Evolutionary conservation across 2,888 invertebrate species (phyloP).

Genomic region (Cataglyphis livida): DNA sequence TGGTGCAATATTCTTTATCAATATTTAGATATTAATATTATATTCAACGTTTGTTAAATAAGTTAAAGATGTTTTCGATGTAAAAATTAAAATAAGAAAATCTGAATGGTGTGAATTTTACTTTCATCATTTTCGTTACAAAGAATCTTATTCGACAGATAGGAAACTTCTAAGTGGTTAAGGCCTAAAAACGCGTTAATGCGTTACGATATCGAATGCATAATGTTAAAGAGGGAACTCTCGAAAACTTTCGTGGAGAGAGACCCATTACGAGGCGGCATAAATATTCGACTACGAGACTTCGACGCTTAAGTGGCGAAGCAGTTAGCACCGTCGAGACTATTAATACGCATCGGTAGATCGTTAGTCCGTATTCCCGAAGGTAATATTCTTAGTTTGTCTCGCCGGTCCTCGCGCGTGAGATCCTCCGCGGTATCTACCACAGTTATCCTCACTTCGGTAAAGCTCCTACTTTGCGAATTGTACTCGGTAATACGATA

Average conservation of each 20-base stretch:
- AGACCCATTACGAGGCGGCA: slow-evolving; percentile 42
- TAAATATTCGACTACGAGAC: slow-evolving; percentile 52
- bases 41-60: neutral
- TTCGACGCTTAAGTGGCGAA: slow-evolving; percentile 58
- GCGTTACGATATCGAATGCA: slow-evolving; percentile 26
- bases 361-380: slow-evolving; percentile 72
- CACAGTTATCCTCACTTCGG: slow-evolving; percentile 70
- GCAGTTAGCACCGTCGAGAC: slow-evolving; percentile 64
- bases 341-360: slow-evolving; percentile 71
- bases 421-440: slow-evolving; percentile 67
- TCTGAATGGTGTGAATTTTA: neutral
- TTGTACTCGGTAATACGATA: slow-evolving; percentile 66
- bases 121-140: neutral
- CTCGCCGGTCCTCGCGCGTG: slow-evolving; percentile 54
- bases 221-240: slow-evolving; percentile 5
- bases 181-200: slow-evolving; percentile 4
- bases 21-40: neutral
- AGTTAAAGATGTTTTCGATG: neutral
- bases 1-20: neutral
- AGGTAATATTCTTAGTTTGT: slow-evolving; percentile 76
- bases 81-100: neutral
- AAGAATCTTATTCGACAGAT: neutral
- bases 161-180: neutral
- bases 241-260: slow-evolving; percentile 38
- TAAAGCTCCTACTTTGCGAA: slow-evolving; percentile 62